These are phyloP conservation scores for Amazona guildingii DNA, from an alignment of 2,113 vertebrate genomes.

Conservation along the genomic window DNA sequence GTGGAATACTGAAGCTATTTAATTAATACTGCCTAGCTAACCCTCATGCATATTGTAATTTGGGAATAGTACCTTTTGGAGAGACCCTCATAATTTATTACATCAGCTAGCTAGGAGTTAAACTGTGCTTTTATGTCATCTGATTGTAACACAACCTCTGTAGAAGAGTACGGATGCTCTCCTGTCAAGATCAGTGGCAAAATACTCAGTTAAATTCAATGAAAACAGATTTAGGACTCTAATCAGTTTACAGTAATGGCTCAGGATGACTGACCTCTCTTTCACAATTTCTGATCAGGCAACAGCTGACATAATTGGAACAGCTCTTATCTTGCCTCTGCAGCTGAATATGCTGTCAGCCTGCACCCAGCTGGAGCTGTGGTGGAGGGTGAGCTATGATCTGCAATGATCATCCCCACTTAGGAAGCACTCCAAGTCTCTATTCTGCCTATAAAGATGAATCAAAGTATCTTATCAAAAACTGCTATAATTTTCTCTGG, in stretches of 20 bases:
- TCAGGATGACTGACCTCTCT: neutral
- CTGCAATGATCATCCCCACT: neutral
- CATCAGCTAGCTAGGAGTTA: neutral
- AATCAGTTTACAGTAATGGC: neutral
- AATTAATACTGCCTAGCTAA: neutral
- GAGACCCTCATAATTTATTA: neutral
- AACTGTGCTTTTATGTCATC: neutral
- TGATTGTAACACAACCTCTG: neutral
- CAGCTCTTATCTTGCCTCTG: neutral
- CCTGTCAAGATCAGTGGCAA: neutral
- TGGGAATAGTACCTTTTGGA: neutral
- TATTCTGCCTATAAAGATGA: neutral
- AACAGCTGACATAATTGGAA: neutral
- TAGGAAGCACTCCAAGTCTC: neutral
- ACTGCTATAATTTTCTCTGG: neutral
- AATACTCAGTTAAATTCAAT: neutral
- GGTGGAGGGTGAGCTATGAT: neutral
- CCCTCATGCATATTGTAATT: neutral
- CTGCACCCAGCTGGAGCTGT: neutral
- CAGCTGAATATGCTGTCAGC: neutral
- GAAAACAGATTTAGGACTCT: neutral
- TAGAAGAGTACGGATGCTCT: neutral
- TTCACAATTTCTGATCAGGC: neutral
- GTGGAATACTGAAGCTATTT: neutral
- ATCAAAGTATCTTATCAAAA: conserved; percentile 9